A percentile compares a stretch with the other conserved stretches of the same genome.
phyloP scores from a whole-genome alignment of 2,113 vertebrate species.

The Notarius lentiginosus region DNA sequence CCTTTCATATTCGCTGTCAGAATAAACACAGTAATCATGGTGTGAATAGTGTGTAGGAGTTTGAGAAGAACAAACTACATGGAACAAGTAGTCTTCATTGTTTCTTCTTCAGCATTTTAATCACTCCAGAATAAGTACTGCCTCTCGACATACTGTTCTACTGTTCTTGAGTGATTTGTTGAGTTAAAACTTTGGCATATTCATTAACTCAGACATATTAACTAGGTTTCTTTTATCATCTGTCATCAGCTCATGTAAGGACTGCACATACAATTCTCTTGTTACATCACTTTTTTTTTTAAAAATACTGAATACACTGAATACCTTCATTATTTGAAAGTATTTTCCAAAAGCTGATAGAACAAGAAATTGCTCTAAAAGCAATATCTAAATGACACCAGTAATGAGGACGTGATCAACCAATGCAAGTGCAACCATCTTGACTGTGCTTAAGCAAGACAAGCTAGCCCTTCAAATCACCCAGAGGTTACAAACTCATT shows the following conservation, averaged over 20 bases:
- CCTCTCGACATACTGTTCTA: background rate
- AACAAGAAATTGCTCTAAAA: background rate
- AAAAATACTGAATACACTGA: background rate
- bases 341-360: background rate
- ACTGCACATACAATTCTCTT: background rate
- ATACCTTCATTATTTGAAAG: slow-evolving; percentile 4
- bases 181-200: background rate
- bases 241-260: background rate
- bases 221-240: background rate
- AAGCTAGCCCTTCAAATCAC: background rate
- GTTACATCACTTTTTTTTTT: too few species aligned
- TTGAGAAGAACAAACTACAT: slow-evolving; percentile 11
- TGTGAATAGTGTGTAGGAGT: background rate
- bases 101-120: slow-evolving; percentile 8
- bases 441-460: background rate
- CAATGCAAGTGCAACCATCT: background rate
- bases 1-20: background rate
- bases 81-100: background rate
- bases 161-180: background rate
- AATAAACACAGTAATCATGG: slow-evolving; percentile 5
- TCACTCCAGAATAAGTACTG: background rate
- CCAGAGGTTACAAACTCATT: background rate
- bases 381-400: slow-evolving; percentile 1
- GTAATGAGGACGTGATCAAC: background rate
- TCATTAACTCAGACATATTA: slow-evolving; percentile 4